Base-by-base conservation (phyloP, 2,888 invertebrate genomes). In the Macrophya annulata region DNA sequence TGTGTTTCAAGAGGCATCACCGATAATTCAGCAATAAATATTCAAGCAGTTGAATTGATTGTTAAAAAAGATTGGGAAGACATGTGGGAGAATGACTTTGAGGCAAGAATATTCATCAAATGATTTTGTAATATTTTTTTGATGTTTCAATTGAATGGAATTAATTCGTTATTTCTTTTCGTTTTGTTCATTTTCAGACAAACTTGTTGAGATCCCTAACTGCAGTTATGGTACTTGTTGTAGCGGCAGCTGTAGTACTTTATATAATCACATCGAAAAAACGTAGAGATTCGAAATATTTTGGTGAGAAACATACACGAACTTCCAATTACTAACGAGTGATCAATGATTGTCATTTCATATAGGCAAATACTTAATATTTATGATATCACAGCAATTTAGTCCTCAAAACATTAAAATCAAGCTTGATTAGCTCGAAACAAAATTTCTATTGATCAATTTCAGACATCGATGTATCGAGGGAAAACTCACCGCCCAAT, bases 1-100 rank as follows among this genome's bases (percentile, higher is more conserved):
- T 96, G 96, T 89, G 92, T 96, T 85, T 96, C 96, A 5, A 95
- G 94, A 90, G 95, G 95, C 77, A 90, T 96, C 76, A 93, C 93
- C 88, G 94, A 95, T 77, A 93, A 94, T 84, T 91, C 93, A 55
- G 94, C 94, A 5, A 93, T 95, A 37, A 94, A 95, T 85, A 94
- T 95, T 43, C 94, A 95, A 68, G 94, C 95, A 86, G 95, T 96
- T 43, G 95, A 96, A 90, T 94, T 96, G 93, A 93, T 96, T 76
- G 96, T 96, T 0, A 94, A 94, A 86, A 94, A 94, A 86, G 93
- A 94, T 86, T 93, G 93, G 93, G 93, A 93, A 86, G 91, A 92
- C 21, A 88, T 90, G 21, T 91, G 89, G 88, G 94, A 93, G 87
- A 92, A 91, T 86, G 92, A 93, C 86, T 92, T 92, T 87, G 92